Evolutionary conservation across 2,797 vertebrate genomes (phyloP), one percentile per base, ranked within the genome.

Genomic region (Arnoldichthys spilopterus): DNA sequence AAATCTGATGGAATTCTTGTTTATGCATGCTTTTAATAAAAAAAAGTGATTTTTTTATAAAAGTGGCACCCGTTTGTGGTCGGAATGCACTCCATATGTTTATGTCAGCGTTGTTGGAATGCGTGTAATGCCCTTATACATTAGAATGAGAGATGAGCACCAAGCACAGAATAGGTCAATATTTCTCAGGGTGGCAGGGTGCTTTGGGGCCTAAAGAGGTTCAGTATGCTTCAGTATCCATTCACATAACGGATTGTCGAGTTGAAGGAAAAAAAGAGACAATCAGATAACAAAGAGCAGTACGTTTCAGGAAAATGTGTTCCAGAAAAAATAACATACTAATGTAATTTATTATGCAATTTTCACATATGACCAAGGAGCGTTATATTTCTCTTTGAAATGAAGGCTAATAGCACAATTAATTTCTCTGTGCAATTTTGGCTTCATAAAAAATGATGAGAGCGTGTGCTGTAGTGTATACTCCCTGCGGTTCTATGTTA

Each of bases 81-180:
- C 62, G 22, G 32, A 37, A n/a, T 40, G 22, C 32, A 1, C 3
- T 11, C n/a, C 34, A 40, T n/a, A 64, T 64, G 20, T 64, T 40
- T 40, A 64, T 34, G 34, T 34, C 59, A 34, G 30, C 59, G 34
- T 62, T 62, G 59, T 22, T 64, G 62, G 32, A 64, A 64, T 64
- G 62, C 30, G 34, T 40, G 20, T 64, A 40, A 40, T 64, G 20
- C 62, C n/a, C 8, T 64, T 40, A 22, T 64, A 22, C 9, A 64
- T 64, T 34, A 64, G 32, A 22, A 64, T 40, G 62, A 64, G 62
- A 64, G 32, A 64, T 64, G 62, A 40, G 18, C 2, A 40, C 20
- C 11, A 12, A 62, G 61, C 61, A n/a, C 18, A 64, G 34, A 37
- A 37, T 22, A 22, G 13, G 34, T 22, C 62, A 64, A n/a, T 64